Evolutionary conservation across 1,140 invertebrate species (phyloP), one percentile per base, ranked within the genome.

Genomic region (Lasioglossum baleicum): DNA sequence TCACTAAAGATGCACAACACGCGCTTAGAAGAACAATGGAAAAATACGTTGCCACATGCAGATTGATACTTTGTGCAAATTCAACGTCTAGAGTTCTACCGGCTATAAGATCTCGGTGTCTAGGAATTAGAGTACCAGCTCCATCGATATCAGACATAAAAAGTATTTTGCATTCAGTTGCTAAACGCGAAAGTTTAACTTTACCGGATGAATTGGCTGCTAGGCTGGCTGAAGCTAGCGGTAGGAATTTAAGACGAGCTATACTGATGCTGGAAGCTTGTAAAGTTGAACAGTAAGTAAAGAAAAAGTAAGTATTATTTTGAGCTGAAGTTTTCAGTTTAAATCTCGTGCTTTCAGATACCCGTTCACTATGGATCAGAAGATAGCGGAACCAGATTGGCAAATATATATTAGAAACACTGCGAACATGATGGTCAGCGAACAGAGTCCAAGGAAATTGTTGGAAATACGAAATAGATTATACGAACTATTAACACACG

Each of bases 1-100:
- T 99, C n/a, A 98, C 98, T 1, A 98, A 97, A 91, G 99, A 99
- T 94, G 99, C 99, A 1, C 99, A 99, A 91, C 98, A 99, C 93
- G 99, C 98, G 0, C 92, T 99, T 61, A 95, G 99, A 85, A 94
- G 99, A 78, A 99, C 99, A 2, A 99, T 99, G 99, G 99, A 99
- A 92, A 99, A 99, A 89, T 99, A 99, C 92, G 97, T 99, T 79
- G 94, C 95, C 20, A 99, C 98, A 11, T 99, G 99, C 93, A 95
- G 99, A 44, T 93, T 99, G 0, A 99, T 99, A 89, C 94, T 99
- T 1, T 98, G 97, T 88, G 97, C 98, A 10, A 99, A 99, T 91
- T 99, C 98, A 8, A 98, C 97, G 35, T 99, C 98, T 56, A 95
- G 97, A 88, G 97, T 99, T 2, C 98, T 99, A 87, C 98, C 98